Conservation (phyloP, 2,888 invertebrate species). For the Galerucella calmariensis region DNA sequence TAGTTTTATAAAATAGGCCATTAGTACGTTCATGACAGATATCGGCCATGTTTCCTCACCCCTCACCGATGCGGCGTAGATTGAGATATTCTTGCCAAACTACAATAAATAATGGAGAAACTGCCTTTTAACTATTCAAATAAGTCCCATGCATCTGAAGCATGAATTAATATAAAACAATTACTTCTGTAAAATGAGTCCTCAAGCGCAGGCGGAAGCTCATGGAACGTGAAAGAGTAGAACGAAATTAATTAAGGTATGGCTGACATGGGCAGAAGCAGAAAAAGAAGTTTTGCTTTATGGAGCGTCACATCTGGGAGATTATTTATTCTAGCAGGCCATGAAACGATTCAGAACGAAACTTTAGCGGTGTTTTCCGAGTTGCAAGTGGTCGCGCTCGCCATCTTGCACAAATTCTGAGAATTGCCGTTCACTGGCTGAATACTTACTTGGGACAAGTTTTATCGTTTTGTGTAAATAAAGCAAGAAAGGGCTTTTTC, state of each 20-base stretch:
- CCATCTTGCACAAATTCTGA: constrained; percentile 31
- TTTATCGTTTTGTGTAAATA: constrained; percentile 32
- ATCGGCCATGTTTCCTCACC: too few species aligned
- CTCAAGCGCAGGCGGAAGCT: constrained; percentile 29
- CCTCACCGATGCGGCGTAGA: too few species aligned
- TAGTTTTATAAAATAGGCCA: too few species aligned
- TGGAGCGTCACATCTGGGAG: constrained; percentile 40
- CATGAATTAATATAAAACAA: constrained; percentile 37
- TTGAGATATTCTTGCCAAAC: too few species aligned
- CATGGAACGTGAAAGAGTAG: constrained; percentile 37
- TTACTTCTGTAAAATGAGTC: constrained; percentile 39
- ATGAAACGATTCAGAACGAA: constrained; percentile 40
- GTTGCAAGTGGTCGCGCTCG: constrained; percentile 25
- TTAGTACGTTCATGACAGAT: too few species aligned
- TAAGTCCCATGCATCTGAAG: constrained; percentile 31
- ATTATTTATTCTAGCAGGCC: constrained; percentile 39
- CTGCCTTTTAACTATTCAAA: constrained; percentile 28
- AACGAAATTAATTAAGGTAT: constrained; percentile 41
- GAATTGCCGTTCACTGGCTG: constrained; percentile 23
- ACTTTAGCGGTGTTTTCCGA: constrained; percentile 34
- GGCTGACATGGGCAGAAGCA: constrained; percentile 38
- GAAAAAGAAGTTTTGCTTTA: constrained; percentile 41
- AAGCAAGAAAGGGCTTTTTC: constrained; percentile 21
- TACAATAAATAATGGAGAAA: too few species aligned
- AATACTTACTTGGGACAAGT: constrained; percentile 33